Evolutionary conservation across 2,888 invertebrate species (phyloP), one percentile per base, ranked within the genome.

Genomic region (Drosophila subsilvestris): DNA sequence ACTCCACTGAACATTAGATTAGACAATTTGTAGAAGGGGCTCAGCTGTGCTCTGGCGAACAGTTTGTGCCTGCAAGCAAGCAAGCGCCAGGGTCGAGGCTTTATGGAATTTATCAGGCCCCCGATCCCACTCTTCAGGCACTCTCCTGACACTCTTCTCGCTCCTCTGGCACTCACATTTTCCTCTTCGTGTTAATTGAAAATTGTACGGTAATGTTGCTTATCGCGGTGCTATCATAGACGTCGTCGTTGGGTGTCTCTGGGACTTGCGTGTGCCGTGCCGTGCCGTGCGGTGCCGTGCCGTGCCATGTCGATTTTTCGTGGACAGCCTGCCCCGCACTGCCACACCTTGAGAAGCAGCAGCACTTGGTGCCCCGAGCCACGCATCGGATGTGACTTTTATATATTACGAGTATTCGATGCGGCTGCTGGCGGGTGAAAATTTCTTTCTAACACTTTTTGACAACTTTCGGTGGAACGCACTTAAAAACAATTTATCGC

Each of bases 131-230:
- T 54, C 12, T 14, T 3, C 12, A 32, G 32, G 12, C 32, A 32
- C 32, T 32, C 20, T 44, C 53, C 37, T 37, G 42, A 37, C 37
- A 6, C 12, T 32, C 32, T 14, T 5, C 32, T 1, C 32, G 0
- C 37, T 14, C 37, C 14, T n/a, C n/a, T 37, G 62, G 63, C 48
- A 73, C 82, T 88, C 87, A 84, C 88, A 84, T 86, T 86, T 90
- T 87, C 85, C 78, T 83, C 86, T 78, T 86, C 86, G 90, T 91
- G 90, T 90, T 91, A 91, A 90, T 91, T 90, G 90, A 90, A 89
- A 89, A 90, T 89, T 89, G 91, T 89, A 91, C 86, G 89, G 90
- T 90, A 91, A 91, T 90, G 90, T 90, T 84, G 87, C 80, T 80
- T 90, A 88, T 90, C 90, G 86, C 61, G 62, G 57, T 60, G 69